A percentile compares a stretch with the other conserved stretches of the same genome.
Evolutionary conservation across 2,113 vertebrate genomes (phyloP).

Genomic region (Saguinus imperator): DNA sequence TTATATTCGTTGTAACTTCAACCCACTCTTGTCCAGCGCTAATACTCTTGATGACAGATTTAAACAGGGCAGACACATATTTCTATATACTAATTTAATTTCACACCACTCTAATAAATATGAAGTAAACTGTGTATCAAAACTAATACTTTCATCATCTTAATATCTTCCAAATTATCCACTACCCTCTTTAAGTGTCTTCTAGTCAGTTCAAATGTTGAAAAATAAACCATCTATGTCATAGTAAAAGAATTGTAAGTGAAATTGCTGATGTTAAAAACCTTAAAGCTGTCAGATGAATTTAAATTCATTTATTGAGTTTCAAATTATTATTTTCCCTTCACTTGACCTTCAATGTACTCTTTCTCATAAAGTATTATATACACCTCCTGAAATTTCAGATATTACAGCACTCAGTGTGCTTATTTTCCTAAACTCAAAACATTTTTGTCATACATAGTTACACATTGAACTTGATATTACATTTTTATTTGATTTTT

Average conservation of each 20-base stretch:
- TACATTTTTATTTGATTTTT: not conserved
- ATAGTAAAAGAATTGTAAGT: not conserved
- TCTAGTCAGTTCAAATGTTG: not conserved
- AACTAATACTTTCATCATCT: not conserved
- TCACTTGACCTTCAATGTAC: not conserved
- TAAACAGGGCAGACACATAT: not conserved
- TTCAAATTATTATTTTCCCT: not conserved
- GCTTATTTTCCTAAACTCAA: not conserved
- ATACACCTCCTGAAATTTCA: not conserved
- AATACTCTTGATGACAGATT: not conserved
- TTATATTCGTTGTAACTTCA: not conserved
- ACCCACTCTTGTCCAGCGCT: not conserved
- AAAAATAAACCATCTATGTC: not conserved
- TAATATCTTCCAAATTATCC: not conserved
- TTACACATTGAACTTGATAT: not conserved
- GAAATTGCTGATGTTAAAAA: not conserved
- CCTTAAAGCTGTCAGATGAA: not conserved
- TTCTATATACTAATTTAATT: not conserved
- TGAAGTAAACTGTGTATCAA: not conserved
- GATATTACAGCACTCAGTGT: not conserved
- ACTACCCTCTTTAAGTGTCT: not conserved
- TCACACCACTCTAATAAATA: not conserved
- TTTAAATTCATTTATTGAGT: not conserved
- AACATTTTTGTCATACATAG: slow-evolving; percentile 17
- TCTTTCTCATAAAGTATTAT: not conserved